Base-by-base conservation (phyloP, 2,797 vertebrate species). In the Hoplostethus atlanticus region DNA sequence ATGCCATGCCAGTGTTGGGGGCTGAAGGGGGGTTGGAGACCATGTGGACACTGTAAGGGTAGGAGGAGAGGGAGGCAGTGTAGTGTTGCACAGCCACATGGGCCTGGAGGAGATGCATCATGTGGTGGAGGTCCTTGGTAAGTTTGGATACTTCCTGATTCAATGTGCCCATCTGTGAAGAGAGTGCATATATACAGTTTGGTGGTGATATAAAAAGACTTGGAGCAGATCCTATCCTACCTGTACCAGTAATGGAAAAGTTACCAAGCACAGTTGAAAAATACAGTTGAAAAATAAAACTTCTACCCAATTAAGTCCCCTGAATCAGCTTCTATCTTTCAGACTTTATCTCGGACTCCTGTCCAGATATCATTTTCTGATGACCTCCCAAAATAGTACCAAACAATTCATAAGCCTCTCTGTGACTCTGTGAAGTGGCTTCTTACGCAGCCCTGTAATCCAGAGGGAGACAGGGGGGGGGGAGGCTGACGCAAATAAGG, bases 91-190 rank as follows among this genome's bases (percentile, higher is more conserved):
- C 3, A 0, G 93, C 89, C 59, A 96, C 60, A 34, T 95, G 95
- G 73, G 92, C 84, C 87, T 95, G 96, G 50, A 99, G 94, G 52
- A 99, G 93, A 64, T 95, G 94, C 93, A 96, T 95, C 92, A 97
- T 94, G 66, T 95, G 92, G 76, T 96, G 97, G 50, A 99, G 94
- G 87, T 96, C 95, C 84, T 88, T 95, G 84, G 95, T 95, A 65
- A 98, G 95, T 82, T 96, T 95, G 2, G 96, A 96, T 30, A 98
- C 97, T 84, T 98, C 97, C 79, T 90, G 96, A 93, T 96, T 97
- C 86, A 99, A 94, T 42, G 87, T 90, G 71, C 75, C 93, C 94
- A 99, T 97, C 98, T 99, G 91, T 13, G 73, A 3, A 72, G 55
- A 86, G 58, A 87, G 48, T 1, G 17, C 42, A 80, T 17, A 80